Base-by-base conservation (phyloP, 2,113 vertebrate species). In the Grantiella picta region DNA sequence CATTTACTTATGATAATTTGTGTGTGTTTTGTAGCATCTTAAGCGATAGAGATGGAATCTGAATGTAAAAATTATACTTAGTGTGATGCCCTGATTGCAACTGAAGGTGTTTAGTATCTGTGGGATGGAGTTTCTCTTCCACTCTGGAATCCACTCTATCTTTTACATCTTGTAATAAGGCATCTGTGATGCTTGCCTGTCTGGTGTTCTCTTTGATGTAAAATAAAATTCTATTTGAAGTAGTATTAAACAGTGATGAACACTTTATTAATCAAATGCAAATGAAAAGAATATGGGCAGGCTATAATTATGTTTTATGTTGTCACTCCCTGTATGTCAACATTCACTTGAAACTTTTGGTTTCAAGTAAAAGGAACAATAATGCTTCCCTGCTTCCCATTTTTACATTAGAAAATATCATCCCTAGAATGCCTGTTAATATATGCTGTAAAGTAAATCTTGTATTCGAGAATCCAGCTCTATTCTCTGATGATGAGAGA, bases 1-100 rank as follows among this genome's bases (percentile, higher is more conserved):
- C 0, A 0, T 49, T 22, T 50, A 54, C 15, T 63, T 78, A 60
- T 0, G 27, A 4, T 61, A 21, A 54, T 45, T 72, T 64, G 16
- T 64, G 10, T 70, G 2, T 53, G 12, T 69, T 77, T 69, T 77
- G 6, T 59, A 29, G 44, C 29, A 66, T 78, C 35, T 77, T 45
- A 81, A 73, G 28, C 4, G 5, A 49, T 11, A 50, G 45, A 33
- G 14, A 35, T 69, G 17, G 68, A 54, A 63, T 54, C 29, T 40
- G 49, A 53, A 13, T 82, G 42, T 90, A 31, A 64, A 72, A 76
- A 56, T 27, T 11, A 47, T 11, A 44, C 3, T 38, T 45, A 31
- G 7, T 9, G 2, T 47, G 53, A 68, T 68, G 53, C 53, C 61
- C 38, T 3, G 0, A 29, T 53, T 68, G 73, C 0, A 11, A 3